These are phyloP conservation scores for Pinna nobilis DNA, from an alignment of 1,140 invertebrate species.

Conservation along the genomic window DNA sequence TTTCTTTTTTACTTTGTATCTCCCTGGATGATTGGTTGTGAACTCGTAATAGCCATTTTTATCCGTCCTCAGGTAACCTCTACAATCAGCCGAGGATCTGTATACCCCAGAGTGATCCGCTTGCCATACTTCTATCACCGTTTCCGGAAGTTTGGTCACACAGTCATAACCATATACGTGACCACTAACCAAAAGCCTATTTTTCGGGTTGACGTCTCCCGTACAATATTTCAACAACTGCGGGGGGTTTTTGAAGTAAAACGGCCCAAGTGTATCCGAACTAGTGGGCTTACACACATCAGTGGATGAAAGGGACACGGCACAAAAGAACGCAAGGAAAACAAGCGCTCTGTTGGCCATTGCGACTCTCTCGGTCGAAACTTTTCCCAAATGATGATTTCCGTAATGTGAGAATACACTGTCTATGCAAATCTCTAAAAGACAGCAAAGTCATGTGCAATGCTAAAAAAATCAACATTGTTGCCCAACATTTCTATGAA, in stretches of 20 bases:
- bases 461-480: too few relatives aligned
- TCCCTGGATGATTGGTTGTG: constrained; percentile 33
- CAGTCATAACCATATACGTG: constrained; percentile 28
- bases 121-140: constrained; percentile 40
- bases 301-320: too few relatives aligned
- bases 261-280: constrained; percentile 34
- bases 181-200: constrained; percentile 28
- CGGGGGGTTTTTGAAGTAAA: constrained; percentile 13
- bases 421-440: too few relatives aligned
- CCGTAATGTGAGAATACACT: too few relatives aligned
- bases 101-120: constrained; percentile 33
- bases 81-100: constrained; percentile 4
- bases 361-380: too few relatives aligned
- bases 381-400: too few relatives aligned
- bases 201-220: background rate
- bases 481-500: too few relatives aligned
- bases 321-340: too few relatives aligned
- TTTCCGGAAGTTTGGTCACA: background rate
- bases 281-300: constrained; percentile 29
- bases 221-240: constrained; percentile 31
- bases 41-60: constrained; percentile 40
- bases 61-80: constrained; percentile 35
- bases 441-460: too few relatives aligned
- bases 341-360: too few relatives aligned
- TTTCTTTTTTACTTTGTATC: constrained; percentile 8